Base-by-base conservation (phyloP, 37 sponge, comb jelly and placozoan genomes). In the Theonella swinhoei region DNA sequence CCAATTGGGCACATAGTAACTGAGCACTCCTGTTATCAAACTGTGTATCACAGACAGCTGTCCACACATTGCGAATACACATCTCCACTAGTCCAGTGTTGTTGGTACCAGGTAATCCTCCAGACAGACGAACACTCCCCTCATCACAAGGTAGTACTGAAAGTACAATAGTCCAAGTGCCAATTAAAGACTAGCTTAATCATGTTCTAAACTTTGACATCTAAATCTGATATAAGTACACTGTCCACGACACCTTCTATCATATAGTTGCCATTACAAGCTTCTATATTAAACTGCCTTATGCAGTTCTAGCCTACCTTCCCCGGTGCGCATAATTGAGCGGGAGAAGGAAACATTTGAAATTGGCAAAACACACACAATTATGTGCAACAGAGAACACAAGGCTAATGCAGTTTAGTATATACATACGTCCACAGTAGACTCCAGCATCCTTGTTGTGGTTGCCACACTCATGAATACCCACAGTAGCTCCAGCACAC, bases 11-110 rank as follows among this genome's bases (percentile, higher is more conserved):
- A 33, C 88, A 87, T 25, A 75, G 60, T 2, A 31, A 29, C 4
- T 40, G 31, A 65, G 76, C 81, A 4, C 0, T 24, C 26, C 30
- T 72, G 5, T 64, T 41, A 75, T 73, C 39, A 32, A 80, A 87
- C n/a, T 54, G 62, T 5, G 1, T 68, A 22, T 60, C 70, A 58
- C 82, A 77, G 7, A 80, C 39, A 36, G 39, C 42, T 17, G 66
- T 39, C 76, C 75, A 87, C 25, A n/a, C 25, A 32, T 75, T 80
- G 3, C 39, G 37, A 25, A 80, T 63, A 64, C 88, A 87, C 68
- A 80, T 65, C 63, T 87, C 88, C 36, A 87, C 71, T 2, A 76
- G 31, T 0, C 88, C 88, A 64, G 34, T 83, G 67, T 20, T 66
- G 36, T 66, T 68, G 35, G 29, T 24, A 11, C 26, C 47, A 8